phyloP scores from a whole-genome alignment of 92 coral and sea anemone genomes.

The Palythoa grandis region DNA sequence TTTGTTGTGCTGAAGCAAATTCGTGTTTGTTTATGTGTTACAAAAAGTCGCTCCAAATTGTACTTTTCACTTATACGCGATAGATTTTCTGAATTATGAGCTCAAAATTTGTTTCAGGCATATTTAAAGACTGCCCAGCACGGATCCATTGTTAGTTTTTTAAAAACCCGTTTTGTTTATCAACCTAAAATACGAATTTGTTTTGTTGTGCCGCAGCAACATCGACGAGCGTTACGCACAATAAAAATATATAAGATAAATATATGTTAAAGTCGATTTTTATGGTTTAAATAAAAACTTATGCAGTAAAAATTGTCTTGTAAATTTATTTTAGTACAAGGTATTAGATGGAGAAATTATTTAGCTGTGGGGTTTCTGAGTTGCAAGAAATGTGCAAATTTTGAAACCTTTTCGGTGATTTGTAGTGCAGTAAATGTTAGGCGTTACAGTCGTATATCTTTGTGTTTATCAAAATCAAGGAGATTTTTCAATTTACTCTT shows the following conservation, averaged over 20 bases:
- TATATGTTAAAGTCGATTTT: neutral
- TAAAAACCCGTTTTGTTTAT: neutral
- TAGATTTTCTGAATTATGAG: slow-evolving; percentile 3
- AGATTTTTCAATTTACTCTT: neutral
- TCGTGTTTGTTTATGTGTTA: slow-evolving; percentile 22
- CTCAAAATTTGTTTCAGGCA: neutral
- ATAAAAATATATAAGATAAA: neutral
- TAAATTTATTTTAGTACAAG: neutral
- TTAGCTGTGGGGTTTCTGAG: neutral
- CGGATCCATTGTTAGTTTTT: neutral
- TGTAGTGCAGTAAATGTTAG: neutral
- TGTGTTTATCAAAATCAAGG: neutral
- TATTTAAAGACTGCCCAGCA: neutral
- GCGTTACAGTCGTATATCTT: neutral
- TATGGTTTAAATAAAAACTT: slow-evolving; percentile 1
- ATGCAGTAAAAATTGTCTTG: neutral
- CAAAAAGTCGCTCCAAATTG: slow-evolving; percentile 13
- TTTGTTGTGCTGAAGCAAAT: slow-evolving; percentile 17
- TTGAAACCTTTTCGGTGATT: neutral
- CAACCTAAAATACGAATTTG: neutral
- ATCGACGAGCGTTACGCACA: neutral
- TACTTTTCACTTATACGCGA: neutral
- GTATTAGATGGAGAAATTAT: neutral
- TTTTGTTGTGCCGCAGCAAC: neutral
- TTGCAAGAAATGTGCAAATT: neutral